Evolutionary conservation across 1,140 invertebrate species (phyloP), one percentile per base, ranked within the genome.

Genomic region (Meteorus sp.): DNA sequence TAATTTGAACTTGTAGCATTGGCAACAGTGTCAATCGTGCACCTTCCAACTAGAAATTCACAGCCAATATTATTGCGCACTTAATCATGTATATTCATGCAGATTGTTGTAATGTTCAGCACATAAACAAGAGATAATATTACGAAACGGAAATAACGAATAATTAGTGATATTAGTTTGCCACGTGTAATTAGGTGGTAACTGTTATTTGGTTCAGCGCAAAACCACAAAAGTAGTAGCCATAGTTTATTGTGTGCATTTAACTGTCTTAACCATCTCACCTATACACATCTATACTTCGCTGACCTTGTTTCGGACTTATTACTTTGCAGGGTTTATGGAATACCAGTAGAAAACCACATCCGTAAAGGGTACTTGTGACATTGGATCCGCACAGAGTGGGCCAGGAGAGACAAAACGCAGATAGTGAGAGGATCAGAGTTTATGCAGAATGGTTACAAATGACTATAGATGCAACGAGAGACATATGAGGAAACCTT

Each of bases 191-290:
- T 70, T 70, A 69, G 60, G 57, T 67, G 66, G 66, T 65, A 71
- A 70, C 59, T 48, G 61, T 71, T 64, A 61, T 57, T 64, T 59
- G 61, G 60, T 66, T 68, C 59, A 43, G 19, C 48, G 15, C 41
- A 43, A n/a, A 47, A 61, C 31, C 9, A 43, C 52, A 23, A 59
- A 65, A 57, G 56, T 45, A 62, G 60, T 62, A 63, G 67, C 66
- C 66, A 60, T 45, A 67, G 57, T 68, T 71, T 68, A 67, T 71
- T 64, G 64, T 64, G 55, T 66, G 63, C 59, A 59, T 60, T 70
- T 61, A 59, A 62, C 61, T 64, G 59, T 51, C 37, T 19, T 37
- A 20, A 29, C 43, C 57, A 60, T 44, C 20, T 23, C 13, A 23
- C 13, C 23, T 48, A 9, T 45, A 25, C 39, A 27, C 35, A 41